Evolutionary conservation across 2,888 invertebrate species (phyloP).

Genomic region (Eupithecia insigniata): DNA sequence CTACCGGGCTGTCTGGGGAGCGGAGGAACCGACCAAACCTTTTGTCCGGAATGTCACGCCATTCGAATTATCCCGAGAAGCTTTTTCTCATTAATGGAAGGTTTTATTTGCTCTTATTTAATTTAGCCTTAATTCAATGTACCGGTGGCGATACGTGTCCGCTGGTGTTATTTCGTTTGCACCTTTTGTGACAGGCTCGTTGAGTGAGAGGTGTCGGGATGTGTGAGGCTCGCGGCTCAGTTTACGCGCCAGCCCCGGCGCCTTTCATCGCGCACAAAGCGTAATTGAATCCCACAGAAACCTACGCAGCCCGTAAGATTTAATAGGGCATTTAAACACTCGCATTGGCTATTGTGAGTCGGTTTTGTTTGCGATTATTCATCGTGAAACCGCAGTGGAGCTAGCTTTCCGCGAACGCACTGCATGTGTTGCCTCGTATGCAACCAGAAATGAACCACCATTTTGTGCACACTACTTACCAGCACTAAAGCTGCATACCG

Average conservation of each 20-base stretch:
- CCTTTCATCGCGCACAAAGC: slow-evolving; percentile 83
- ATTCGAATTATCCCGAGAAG: slow-evolving; percentile 72
- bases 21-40: slow-evolving; percentile 53
- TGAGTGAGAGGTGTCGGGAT: slow-evolving; percentile 83
- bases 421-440: slow-evolving; percentile 70
- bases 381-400: slow-evolving; percentile 73
- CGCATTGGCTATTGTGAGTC: slow-evolving; percentile 82
- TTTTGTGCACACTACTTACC: slow-evolving; percentile 54
- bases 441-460: slow-evolving; percentile 61
- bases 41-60: slow-evolving; percentile 72
- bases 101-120: slow-evolving; percentile 84
- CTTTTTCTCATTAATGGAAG: slow-evolving; percentile 76
- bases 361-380: slow-evolving; percentile 82
- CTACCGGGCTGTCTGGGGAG: slow-evolving; percentile 33
- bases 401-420: slow-evolving; percentile 73
- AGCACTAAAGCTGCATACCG: slow-evolving; percentile 56
- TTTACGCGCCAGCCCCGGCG: slow-evolving; percentile 79
- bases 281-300: slow-evolving; percentile 84
- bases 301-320: slow-evolving; percentile 82
- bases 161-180: slow-evolving; percentile 76
- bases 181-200: slow-evolving; percentile 83
- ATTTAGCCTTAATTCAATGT: slow-evolving; percentile 85
- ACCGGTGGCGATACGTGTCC: slow-evolving; percentile 74
- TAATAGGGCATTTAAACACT: slow-evolving; percentile 85
- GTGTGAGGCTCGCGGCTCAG: slow-evolving; percentile 77